Conservation (phyloP, 2,888 invertebrate species). For the Lycophotia porphyrea region DNA sequence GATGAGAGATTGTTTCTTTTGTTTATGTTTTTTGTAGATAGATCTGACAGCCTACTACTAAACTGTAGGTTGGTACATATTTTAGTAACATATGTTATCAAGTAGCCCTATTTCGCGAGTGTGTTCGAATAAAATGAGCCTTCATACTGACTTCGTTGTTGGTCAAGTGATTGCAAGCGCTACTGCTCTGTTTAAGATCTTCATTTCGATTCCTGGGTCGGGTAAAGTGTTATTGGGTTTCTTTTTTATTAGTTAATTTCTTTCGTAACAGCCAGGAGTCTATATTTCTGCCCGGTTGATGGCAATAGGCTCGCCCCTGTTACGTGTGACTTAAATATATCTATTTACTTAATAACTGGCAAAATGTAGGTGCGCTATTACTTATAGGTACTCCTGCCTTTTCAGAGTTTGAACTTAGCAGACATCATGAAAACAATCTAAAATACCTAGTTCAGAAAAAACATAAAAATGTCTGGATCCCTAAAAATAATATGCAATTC, state of each 20-base stretch:
- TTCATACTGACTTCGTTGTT: not conserved
- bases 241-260: not conserved
- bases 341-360: not conserved
- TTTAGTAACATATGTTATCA: not conserved
- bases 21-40: not conserved
- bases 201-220: not conserved
- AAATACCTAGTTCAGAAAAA: not conserved
- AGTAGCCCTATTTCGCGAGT: conserved; percentile 13
- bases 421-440: not conserved
- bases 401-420: not conserved
- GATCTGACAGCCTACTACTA: not conserved
- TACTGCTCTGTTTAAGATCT: not conserved
- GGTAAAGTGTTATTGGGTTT: not conserved
- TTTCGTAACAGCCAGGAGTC: not conserved
- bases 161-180: not conserved
- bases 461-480: conserved; percentile 64
- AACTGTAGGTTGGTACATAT: conserved; percentile 5
- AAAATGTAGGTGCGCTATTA: not conserved
- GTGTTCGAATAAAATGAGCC: not conserved
- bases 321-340: not conserved
- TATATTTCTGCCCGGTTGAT: not conserved
- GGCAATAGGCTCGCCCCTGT: not conserved
- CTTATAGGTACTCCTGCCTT: not conserved
- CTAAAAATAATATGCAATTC: conserved; percentile 75
- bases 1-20: not conserved